A percentile compares a stretch with the other conserved stretches of the same genome.
Evolutionary conservation across 2,113 vertebrate species (phyloP).

Genomic region (Pristiophorus japonicus): DNA sequence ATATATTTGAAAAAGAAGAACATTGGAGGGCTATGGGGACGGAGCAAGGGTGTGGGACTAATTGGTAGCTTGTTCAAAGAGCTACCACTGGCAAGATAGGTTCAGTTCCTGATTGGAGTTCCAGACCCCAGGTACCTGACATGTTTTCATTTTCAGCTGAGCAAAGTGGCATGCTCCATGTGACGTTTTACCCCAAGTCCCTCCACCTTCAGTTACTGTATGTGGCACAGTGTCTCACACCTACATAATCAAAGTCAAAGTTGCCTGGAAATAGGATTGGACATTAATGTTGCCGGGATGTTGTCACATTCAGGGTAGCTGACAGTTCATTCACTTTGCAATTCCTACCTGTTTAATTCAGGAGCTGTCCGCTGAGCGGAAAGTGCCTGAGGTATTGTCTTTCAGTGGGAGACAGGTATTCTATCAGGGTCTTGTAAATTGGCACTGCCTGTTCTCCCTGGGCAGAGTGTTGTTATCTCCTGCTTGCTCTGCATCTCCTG

Average conservation of each 20-base stretch:
- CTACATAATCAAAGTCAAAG: background rate
- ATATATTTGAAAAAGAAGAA: background rate
- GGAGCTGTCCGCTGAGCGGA: background rate
- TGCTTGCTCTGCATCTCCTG: background rate
- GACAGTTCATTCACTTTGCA: background rate
- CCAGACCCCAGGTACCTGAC: background rate
- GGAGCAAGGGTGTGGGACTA: background rate
- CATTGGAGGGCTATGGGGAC: background rate
- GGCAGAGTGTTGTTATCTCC: background rate
- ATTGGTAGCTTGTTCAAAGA: background rate
- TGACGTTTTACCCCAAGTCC: background rate
- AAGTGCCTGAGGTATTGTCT: background rate
- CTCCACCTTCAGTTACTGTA: background rate
- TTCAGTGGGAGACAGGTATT: background rate
- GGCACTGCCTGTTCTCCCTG: background rate
- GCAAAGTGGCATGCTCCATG: background rate
- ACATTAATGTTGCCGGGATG: background rate
- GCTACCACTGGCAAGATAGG: background rate
- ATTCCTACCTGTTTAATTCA: background rate
- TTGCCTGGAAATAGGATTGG: background rate
- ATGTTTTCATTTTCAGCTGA: background rate
- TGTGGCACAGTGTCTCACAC: background rate
- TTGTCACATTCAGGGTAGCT: background rate
- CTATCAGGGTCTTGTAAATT: background rate
- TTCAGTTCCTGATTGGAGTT: background rate